Evolutionary conservation across 1,140 invertebrate species (phyloP), one percentile per base, ranked within the genome.

Genomic region (Sitobion miscanthi): DNA sequence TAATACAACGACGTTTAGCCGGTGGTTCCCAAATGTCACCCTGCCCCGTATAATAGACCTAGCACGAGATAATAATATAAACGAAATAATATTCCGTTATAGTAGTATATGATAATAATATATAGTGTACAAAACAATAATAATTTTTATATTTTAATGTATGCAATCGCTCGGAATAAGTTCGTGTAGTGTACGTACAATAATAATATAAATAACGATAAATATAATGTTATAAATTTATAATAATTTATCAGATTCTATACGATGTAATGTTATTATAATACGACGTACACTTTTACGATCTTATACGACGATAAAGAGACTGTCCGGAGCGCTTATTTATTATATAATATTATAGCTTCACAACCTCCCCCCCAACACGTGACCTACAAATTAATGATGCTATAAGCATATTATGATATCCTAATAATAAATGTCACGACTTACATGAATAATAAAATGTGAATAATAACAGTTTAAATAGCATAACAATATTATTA

Each of bases 341-440:
- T 77, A 77, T 35, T 77, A n/a, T n/a, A 62, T 30, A 62, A 77
- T 77, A 77, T 77, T n/a, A 77, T 77, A n/a, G 62, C 52, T 54
- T 21, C 62, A 77, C 5, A 77, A 14, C 6, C n/a, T 30, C 30
- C 38, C 38, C 38, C 38, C 38, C n/a, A 17, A 77, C 62, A n/a
- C 62, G 62, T 77, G 62, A 77, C 62, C n/a, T n/a, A 77, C 62
- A 77, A 77, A 77, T 77, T 77, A 77, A 77, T 77, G n/a, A 77
- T n/a, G 30, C 30, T n/a, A 20, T n/a, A 6, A 77, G 30, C 30
- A n/a, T 54, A 20, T 77, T 77, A 17, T n/a, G 14, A 77, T 77
- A 35, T 77, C 14, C 14, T n/a, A 77, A 77, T n/a, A 17, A 77
- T 4, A 77, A n/a, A 77, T 20, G 14, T 54, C 52, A 7, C 52